Evolutionary conservation across 1,140 invertebrate species (phyloP).

Genomic region (Drosophila baimaii): DNA sequence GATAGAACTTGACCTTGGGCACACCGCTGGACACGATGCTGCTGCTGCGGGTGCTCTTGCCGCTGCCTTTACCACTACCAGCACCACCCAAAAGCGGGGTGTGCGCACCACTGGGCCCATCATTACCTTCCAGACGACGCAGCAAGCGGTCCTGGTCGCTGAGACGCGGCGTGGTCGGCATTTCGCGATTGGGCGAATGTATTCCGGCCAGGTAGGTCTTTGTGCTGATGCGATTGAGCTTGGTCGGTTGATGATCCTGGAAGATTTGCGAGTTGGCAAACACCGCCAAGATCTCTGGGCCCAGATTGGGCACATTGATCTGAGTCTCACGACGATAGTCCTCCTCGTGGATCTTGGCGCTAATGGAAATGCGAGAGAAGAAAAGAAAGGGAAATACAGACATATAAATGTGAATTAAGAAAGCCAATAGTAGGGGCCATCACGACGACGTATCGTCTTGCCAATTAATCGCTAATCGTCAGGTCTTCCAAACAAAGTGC

Average conservation of each 20-base stretch:
- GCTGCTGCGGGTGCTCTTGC: conserved; percentile 75
- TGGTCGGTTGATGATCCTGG: conserved; percentile 82
- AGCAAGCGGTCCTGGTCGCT: conserved; percentile 78
- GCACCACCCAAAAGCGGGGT: conserved; percentile 51
- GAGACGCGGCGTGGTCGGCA: conserved; percentile 72
- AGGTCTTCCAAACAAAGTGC: conserved; percentile 42
- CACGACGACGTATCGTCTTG: conserved; percentile 21
- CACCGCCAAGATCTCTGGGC: conserved; percentile 81
- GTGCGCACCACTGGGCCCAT: conserved; percentile 56
- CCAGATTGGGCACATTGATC: conserved; percentile 81
- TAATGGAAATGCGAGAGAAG: conserved; percentile 33
- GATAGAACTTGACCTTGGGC: conserved; percentile 77
- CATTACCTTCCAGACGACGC: conserved; percentile 83
- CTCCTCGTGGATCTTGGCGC: conserved; percentile 83
- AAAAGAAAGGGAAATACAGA: conserved; percentile 1
- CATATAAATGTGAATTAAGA: conserved; percentile 31
- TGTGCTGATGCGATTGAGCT: conserved; percentile 75
- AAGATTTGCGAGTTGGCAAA: conserved; percentile 84
- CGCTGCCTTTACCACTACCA: conserved; percentile 62
- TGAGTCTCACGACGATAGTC: conserved; percentile 83
- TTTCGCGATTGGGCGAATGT: conserved; percentile 72
- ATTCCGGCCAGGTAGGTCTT: conserved; percentile 75
- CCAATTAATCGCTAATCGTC: conserved; percentile 47
- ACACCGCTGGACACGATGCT: conserved; percentile 71
- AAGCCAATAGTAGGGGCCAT: conserved; percentile 26